A percentile compares a stretch with the other conserved stretches of the same genome.
These are phyloP conservation scores for Palaemon carinicauda DNA, from an alignment of 1,140 invertebrate genomes.

Conservation along the genomic window DNA sequence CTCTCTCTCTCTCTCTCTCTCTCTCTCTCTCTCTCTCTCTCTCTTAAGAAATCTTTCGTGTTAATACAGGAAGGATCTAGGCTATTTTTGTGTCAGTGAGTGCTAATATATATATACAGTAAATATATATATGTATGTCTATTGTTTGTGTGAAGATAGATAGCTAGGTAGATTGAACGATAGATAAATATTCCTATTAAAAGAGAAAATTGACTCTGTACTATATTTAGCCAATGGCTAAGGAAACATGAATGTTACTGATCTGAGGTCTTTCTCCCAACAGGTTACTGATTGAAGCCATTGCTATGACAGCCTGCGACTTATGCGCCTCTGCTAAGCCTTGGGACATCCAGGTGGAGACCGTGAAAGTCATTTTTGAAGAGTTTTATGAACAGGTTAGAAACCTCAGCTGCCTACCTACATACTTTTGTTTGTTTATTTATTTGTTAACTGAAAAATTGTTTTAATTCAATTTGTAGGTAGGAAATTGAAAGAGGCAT, in stretches of 20 bases:
- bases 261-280: not conserved
- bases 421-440: not conserved
- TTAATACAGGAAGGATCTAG: too few relatives aligned
- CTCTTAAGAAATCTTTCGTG: too few relatives aligned
- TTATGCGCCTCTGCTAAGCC: slow-evolving; percentile 83
- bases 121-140: too few relatives aligned
- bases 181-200: too few relatives aligned
- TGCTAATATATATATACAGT: too few relatives aligned
- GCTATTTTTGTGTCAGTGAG: too few relatives aligned
- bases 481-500: not conserved
- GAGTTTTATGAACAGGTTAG: slow-evolving; percentile 84
- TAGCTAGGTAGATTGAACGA: too few relatives aligned
- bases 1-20: not conserved
- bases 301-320: slow-evolving; percentile 84
- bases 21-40: too few relatives aligned
- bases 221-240: too few relatives aligned
- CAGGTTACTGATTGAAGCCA: slow-evolving; percentile 74
- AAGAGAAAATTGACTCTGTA: too few relatives aligned
- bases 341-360: slow-evolving; percentile 84
- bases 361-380: slow-evolving; percentile 83
- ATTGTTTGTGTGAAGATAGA: too few relatives aligned
- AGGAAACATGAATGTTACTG: not conserved
- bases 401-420: not conserved
- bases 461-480: not conserved
- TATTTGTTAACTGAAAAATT: too few relatives aligned